Conservation (phyloP, 2,113 vertebrate genomes). For the Perognathus longimembris region DNA sequence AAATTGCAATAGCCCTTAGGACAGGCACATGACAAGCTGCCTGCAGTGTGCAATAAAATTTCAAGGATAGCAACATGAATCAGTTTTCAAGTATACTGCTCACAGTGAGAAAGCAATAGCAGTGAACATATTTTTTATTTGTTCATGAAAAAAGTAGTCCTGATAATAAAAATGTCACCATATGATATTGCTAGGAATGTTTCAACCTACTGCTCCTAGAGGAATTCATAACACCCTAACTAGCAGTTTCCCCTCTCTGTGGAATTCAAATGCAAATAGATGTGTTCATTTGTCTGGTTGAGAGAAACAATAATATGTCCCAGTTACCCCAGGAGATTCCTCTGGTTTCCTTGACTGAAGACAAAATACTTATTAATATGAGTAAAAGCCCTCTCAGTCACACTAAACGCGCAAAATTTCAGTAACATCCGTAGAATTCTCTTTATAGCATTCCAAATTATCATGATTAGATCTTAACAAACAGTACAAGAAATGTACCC, state of each 20-base stretch:
- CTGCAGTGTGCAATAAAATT: slow-evolving; percentile 71
- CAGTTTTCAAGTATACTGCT: slow-evolving; percentile 64
- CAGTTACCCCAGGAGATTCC: slow-evolving; percentile 63
- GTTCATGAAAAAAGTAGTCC: slow-evolving; percentile 78
- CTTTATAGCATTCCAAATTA: slow-evolving; percentile 50
- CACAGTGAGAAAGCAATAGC: slow-evolving; percentile 73
- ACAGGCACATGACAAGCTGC: slow-evolving; percentile 55
- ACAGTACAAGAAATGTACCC: no score
- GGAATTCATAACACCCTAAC: slow-evolving; percentile 82
- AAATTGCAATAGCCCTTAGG: slow-evolving; percentile 52
- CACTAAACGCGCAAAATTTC: slow-evolving; percentile 36
- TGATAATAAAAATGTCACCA: slow-evolving; percentile 85
- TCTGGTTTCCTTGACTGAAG: slow-evolving; percentile 69
- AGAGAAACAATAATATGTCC: slow-evolving; percentile 61
- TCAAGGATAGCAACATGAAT: slow-evolving; percentile 76
- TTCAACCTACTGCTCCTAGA: slow-evolving; percentile 70
- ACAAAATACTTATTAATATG: slow-evolving; percentile 56
- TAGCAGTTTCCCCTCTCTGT: slow-evolving; percentile 75
- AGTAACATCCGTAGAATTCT: neutral
- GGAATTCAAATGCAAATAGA: slow-evolving; percentile 86
- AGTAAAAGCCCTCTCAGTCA: slow-evolving; percentile 35
- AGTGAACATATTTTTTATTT: slow-evolving; percentile 76
- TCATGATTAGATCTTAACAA: neutral
- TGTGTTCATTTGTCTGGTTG: slow-evolving; percentile 79
- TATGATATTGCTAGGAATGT: slow-evolving; percentile 78